A percentile compares a stretch with the other conserved stretches of the same genome.
Evolutionary conservation across 2,888 invertebrate genomes (phyloP).

Genomic region (Apoda limacodes): DNA sequence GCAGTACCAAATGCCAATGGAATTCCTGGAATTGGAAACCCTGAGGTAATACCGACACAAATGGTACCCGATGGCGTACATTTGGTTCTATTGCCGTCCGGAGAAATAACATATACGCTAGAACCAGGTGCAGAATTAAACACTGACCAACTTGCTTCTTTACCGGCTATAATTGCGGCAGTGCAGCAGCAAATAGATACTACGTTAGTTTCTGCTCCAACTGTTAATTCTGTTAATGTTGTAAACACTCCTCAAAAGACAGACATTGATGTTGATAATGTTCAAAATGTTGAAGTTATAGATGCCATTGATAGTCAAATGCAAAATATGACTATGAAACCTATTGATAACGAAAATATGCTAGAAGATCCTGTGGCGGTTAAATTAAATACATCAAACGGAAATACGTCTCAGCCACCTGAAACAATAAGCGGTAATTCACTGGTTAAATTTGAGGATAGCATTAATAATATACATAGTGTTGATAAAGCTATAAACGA

Average conservation of each 20-base stretch:
- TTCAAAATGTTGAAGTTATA: no score
- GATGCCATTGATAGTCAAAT: no score
- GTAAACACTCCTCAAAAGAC: no score
- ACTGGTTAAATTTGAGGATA: no score
- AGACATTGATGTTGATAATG: no score
- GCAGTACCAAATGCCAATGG: no score
- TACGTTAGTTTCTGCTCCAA: no score
- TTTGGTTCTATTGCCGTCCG: slow-evolving; percentile 27
- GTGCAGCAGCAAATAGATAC: slow-evolving; percentile 27
- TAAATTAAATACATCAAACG: background rate
- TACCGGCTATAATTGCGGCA: slow-evolving; percentile 28
- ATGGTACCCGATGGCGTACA: slow-evolving; percentile 30
- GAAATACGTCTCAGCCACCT: background rate
- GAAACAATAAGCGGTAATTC: no score
- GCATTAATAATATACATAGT: no score
- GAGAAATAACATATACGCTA: slow-evolving; percentile 26
- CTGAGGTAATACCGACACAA: slow-evolving; percentile 9
- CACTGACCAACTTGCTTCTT: slow-evolving; percentile 18
- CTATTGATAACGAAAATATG: slow-evolving; percentile 2
- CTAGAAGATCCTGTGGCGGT: background rate
- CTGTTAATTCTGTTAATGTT: no score
- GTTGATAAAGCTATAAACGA: no score
- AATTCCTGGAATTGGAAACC: slow-evolving; percentile 3
- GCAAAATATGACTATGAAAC: no score
- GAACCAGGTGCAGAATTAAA: slow-evolving; percentile 24